Percentiles rank a stretch among this genome's conserved stretches.
Conservation (phyloP, 92 coral and sea anemone species). For the Isaurus tuberculatus region DNA sequence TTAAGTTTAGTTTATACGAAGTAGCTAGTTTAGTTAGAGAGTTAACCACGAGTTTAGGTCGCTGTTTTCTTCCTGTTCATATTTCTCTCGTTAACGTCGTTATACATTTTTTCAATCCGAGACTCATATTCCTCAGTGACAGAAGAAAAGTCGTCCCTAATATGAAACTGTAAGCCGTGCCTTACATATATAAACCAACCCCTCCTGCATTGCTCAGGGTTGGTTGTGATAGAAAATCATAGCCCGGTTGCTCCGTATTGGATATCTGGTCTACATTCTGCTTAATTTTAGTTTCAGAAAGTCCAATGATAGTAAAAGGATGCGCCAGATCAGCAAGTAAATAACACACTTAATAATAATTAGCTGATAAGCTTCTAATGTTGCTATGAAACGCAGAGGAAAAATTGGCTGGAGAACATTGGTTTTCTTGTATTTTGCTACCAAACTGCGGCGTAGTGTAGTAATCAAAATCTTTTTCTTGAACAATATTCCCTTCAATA, state of each 20-base stretch:
- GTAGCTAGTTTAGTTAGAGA: no score
- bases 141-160: conserved; percentile 12
- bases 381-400: conserved; percentile 27
- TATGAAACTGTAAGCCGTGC: conserved; percentile 20
- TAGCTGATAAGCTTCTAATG: conserved; percentile 41
- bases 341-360: conserved; percentile 3
- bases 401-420: background rate
- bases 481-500: background rate
- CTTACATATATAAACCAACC: conserved; percentile 29
- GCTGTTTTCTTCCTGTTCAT: no score
- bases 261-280: background rate
- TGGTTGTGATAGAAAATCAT: conserved; percentile 36
- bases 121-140: conserved; percentile 30
- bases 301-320: conserved; percentile 1
- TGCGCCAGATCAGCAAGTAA: conserved; percentile 13
- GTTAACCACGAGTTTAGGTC: no score
- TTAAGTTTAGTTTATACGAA: no score
- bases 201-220: conserved; percentile 32
- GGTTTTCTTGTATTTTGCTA: background rate
- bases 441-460: conserved; percentile 11
- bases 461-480: conserved; percentile 8
- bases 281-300: conserved; percentile 9
- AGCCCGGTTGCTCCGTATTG: conserved; percentile 9
- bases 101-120: conserved; percentile 14
- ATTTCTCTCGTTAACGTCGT: no score